Conservation (phyloP, 2,888 invertebrate species). For the Homarus gammarus region DNA sequence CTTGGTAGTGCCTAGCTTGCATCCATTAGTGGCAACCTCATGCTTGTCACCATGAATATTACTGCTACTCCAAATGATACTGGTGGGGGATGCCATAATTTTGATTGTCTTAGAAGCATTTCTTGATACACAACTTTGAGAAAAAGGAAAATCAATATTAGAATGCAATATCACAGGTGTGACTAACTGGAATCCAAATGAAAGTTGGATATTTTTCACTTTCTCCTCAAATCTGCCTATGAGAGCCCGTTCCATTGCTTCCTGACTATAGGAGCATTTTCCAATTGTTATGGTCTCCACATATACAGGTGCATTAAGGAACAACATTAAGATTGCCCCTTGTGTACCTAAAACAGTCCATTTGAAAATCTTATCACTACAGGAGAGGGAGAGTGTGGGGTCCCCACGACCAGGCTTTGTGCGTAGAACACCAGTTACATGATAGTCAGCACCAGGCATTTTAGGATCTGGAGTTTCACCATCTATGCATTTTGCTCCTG, state of each 20-base stretch:
- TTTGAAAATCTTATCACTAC: constrained; percentile 94
- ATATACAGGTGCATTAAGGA: constrained; percentile 85
- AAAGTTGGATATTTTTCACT: constrained; percentile 73
- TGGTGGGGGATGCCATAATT: constrained; percentile 82
- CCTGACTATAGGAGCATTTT: constrained; percentile 83
- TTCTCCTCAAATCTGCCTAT: constrained; percentile 78
- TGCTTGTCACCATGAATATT: constrained; percentile 48
- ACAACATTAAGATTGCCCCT: constrained; percentile 87
- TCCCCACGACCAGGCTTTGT: constrained; percentile 95
- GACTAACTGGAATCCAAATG: constrained; percentile 77
- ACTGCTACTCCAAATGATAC: constrained; percentile 83
- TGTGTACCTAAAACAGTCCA: constrained; percentile 92
- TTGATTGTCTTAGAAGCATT: neutral
- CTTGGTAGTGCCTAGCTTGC: constrained; percentile 88
- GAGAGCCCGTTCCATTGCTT: constrained; percentile 83
- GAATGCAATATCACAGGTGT: constrained; percentile 77
- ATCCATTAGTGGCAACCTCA: constrained; percentile 88
- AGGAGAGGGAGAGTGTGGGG: constrained; percentile 92
- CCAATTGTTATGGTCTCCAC: constrained; percentile 87
- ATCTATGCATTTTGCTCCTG: constrained; percentile 92
- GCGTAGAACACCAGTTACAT: constrained; percentile 85
- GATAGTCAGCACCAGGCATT: constrained; percentile 83
- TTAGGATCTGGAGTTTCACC: constrained; percentile 83
- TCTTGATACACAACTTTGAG: constrained; percentile 78
- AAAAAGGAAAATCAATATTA: constrained; percentile 74